Base-by-base conservation (phyloP, 2,888 invertebrate genomes). In the Mantis religiosa region DNA sequence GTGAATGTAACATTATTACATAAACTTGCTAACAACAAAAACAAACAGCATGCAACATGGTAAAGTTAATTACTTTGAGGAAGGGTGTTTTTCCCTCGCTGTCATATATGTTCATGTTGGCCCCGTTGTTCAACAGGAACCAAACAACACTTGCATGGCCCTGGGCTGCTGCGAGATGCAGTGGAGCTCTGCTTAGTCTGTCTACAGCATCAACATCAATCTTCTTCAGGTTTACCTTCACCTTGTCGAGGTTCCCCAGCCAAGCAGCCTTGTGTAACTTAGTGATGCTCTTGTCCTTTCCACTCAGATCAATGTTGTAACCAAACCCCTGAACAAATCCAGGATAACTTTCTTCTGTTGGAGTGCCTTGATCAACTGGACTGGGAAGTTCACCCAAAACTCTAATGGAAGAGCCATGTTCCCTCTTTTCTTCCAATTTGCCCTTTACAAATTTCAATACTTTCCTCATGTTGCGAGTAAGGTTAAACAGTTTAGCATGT, bases 391-490 rank as follows among this genome's bases (percentile, higher is more conserved):
- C 89, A 14, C 85, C 54, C 54, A 89, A 90, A 27, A 89, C 88
- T 15, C 34, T 87, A 15, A 86, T 81, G 15, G 86, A 47, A 71
- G 85, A 85, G n/a, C 85, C 90, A 85, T 87, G 87, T 27, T 91
- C 91, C 88, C 91, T 91, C 87, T 91, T 92, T 15, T 92, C 92
- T 54, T 92, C 92, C 85, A 91, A 90, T 84, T 91, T 91, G 15
- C 92, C 92, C 90, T 92, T 92, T 9, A 92, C 92, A 89, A 92
- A 92, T 90, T 92, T 92, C 14, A 92, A 89, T 34, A 92, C 92
- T 90, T 92, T 92, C 90, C 91, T 92, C 92, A 92, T 82, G 15
- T 90, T 27, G 15, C 47, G 87, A 87, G 47, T 47, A 3, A 14
- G 54, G 4, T 41, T 41, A 12, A 41, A 41, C 41, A 12, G 1